Base-by-base conservation (phyloP, 2,113 vertebrate genomes). In the Mystacornis crossleyi region DNA sequence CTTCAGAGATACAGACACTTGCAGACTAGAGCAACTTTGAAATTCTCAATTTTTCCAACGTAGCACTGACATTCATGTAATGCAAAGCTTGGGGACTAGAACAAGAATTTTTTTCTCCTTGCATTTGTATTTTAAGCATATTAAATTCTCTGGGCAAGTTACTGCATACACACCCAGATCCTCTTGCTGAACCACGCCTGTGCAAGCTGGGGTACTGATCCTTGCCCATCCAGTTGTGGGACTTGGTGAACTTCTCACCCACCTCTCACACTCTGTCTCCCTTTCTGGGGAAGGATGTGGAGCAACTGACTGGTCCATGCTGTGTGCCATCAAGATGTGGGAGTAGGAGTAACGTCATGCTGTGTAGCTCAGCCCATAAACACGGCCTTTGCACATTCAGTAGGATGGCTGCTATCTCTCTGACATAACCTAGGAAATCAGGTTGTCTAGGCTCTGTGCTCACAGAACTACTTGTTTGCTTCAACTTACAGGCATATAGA, bases 261-360 rank as follows among this genome's bases (percentile, higher is more conserved):
- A 85, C 1, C 5, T 23, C 21, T 69, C 38, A 58, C 14, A 12
- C 50, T 57, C 65, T 58, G 42, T 12, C 24, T 75, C 34, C 21
- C 28, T 45, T 73, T 64, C 43, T 72, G 33, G 9, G 13, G 29
- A 77, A 77, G 65, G 12, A 48, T 87, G 58, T 81, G 48, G 29
- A 88, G 17, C 24, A 77, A 31, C 18, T 36, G 40, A 2, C 51
- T 86, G 51, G n/a, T 62, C 36, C 18, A 21, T 10, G 11, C n/a
- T 48, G 9, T 6, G 0, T 50, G 34, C 36, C 58, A 54, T 11
- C 19, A 69, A 42, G 21, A 47, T 0, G 1, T 62, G 33, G 24
- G 14, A 81, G 43, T 45, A 58, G 40, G 25, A 50, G 7, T 55
- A 29, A 15, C 17, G 45, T 43, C 24, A 14, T 0, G 1, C 12